A percentile compares a stretch with the other conserved stretches of the same genome.
Evolutionary conservation across 92 coral and sea anemone species (phyloP).

Genomic region (Parazoanthus atlanticus): DNA sequence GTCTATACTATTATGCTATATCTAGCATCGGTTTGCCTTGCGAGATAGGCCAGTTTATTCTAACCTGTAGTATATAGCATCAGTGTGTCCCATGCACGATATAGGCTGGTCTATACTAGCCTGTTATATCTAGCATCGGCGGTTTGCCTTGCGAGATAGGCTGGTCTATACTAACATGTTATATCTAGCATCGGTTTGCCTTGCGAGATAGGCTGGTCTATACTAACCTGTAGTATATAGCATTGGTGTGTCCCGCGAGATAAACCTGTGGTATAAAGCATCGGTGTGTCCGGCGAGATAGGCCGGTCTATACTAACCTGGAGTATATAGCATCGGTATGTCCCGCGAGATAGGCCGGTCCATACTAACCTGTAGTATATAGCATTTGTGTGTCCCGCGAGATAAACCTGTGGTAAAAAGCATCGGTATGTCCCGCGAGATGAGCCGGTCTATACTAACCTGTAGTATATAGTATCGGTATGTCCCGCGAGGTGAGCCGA

Average conservation of each 20-base stretch:
- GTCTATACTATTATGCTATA: not conserved
- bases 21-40: not conserved
- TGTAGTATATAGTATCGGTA: constrained; percentile 8
- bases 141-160: not conserved
- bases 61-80: too few relatives aligned
- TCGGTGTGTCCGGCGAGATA: constrained; percentile 2
- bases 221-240: constrained; percentile 4
- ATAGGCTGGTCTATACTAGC: too few relatives aligned
- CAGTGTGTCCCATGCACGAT: too few relatives aligned
- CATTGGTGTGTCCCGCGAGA: not conserved
- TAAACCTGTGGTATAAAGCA: not conserved
- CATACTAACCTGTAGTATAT: not conserved
- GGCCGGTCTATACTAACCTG: constrained; percentile 1
- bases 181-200: not conserved
- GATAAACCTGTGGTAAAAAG: not conserved
- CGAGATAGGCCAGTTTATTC: not conserved
- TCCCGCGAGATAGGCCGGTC: not conserved
- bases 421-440: constrained; percentile 6
- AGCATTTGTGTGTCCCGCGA: not conserved
- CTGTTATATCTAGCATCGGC: not conserved
- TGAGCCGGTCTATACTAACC: constrained; percentile 7
- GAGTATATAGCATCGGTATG: not conserved
- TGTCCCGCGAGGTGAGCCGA: constrained; percentile 7
- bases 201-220: not conserved
- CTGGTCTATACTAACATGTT: not conserved